Evolutionary conservation across 2,113 vertebrate species (phyloP), one percentile per base, ranked within the genome.

Genomic region (Calypte anna): DNA sequence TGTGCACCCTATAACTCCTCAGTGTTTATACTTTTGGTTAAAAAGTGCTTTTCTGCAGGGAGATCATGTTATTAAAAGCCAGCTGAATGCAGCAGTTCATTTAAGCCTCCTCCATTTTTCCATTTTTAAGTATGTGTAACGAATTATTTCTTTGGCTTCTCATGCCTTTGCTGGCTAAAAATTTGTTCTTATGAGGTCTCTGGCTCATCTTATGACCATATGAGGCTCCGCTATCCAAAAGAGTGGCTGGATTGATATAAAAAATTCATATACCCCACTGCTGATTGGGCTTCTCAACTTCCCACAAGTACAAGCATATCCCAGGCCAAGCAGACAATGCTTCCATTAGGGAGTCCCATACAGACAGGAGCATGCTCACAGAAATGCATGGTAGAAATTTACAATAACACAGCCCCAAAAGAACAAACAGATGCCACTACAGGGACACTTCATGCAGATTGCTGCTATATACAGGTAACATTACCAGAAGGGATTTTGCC

Each of bases 311-410:
- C 3, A 67, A 30, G 22, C 54, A 30, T 21, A 46, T 27, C 31
- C 43, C 3, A 0, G 57, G 5, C 20, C 3, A 6, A 19, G 19
- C n/a, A 67, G 19, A 12, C 2, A 46, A 10, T 22, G 19, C 4
- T 85, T 67, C 31, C 23, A 15, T 59, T n/a, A 63, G 31, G 30
- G 5, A 76, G 5, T 31, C 36, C 6, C 19, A 27, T 44, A 20
- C 2, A 7, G 12, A 67, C 6, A 66, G 23, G 28, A 84, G 7
- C 14, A 43, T 10, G 28, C 6, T 48, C 2, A 3, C 20, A 59
- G 31, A 75, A 84, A 63, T 18, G 3, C 9, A 28, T 16, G 12
- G 14, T 30, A 59, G 87, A 87, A 68, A 63, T 31, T 1, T 1
- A 2, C 68, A 67, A 76, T 51, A 77, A 21, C 21, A 22, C 9